These are phyloP conservation scores for Lacerta viridis DNA, from an alignment of 2,797 vertebrate genomes.

Conservation along the genomic window DNA sequence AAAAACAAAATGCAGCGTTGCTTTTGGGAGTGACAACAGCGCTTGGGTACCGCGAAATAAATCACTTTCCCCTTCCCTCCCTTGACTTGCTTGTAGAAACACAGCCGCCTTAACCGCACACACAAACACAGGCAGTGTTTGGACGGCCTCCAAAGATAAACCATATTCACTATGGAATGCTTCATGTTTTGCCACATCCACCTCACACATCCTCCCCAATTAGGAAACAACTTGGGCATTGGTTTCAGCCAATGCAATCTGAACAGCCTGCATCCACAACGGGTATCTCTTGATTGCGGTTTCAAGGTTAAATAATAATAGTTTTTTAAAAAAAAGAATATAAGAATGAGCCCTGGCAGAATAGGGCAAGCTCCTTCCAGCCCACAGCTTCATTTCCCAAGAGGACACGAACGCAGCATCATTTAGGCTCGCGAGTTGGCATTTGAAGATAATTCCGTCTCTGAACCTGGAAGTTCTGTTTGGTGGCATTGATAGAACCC, in stretches of 20 bases:
- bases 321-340: background rate
- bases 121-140: background rate
- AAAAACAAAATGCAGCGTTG: background rate
- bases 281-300: constrained; percentile 35
- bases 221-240: background rate
- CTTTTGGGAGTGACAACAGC: background rate
- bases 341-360: background rate
- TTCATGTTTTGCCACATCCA: constrained; percentile 30
- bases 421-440: background rate
- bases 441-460: background rate
- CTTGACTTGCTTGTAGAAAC: background rate
- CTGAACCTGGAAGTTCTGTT: background rate
- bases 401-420: too few relatives aligned
- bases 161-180: constrained; percentile 36
- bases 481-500: background rate
- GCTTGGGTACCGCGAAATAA: constrained; percentile 9
- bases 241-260: constrained; percentile 4
- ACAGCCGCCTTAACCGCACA: background rate
- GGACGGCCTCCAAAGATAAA: constrained; percentile 9
- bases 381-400: background rate
- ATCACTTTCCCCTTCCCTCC: background rate
- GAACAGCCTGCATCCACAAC: background rate
- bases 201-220: constrained; percentile 5
- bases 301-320: background rate
- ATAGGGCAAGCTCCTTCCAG: background rate